Conservation (phyloP, 2,797 vertebrate genomes). For the Lepus townsendii region DNA sequence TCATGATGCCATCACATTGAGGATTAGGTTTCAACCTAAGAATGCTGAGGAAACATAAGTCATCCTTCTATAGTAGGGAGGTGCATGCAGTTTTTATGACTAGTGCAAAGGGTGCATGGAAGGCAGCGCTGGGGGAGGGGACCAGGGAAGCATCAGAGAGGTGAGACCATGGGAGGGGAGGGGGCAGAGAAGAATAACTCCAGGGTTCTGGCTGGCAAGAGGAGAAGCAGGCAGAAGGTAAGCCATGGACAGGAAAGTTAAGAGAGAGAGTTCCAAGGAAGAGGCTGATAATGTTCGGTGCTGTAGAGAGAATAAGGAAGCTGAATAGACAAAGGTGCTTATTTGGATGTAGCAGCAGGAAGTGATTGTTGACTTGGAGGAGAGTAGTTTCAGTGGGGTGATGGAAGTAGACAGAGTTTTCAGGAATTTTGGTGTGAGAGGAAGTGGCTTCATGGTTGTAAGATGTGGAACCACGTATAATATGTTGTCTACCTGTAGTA, state of each 20-base stretch:
- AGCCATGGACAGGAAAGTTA: not conserved
- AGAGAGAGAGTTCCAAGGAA: not conserved
- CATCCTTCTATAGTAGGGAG: not conserved
- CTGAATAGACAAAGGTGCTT: not conserved
- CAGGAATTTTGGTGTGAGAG: not conserved
- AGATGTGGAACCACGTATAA: not conserved
- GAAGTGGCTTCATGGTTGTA: not conserved
- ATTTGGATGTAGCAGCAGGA: not conserved
- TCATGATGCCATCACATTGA: not conserved
- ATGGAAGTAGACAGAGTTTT: not conserved
- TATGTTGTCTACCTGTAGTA: not conserved
- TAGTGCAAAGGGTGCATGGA: not conserved
- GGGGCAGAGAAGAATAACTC: not conserved
- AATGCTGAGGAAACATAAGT: not conserved
- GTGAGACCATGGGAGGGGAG: too few relatives aligned
- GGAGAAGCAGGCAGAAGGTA: not conserved
- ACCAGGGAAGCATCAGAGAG: not conserved
- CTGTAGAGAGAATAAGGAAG: not conserved
- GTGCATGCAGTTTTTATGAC: not conserved
- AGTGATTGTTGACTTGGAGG: not conserved
- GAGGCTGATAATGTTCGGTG: not conserved
- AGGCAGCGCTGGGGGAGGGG: not conserved
- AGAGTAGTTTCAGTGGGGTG: not conserved
- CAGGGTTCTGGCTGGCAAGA: not conserved
- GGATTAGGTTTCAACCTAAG: not conserved